These are phyloP conservation scores for Ptiloglossa arizonensis DNA, from an alignment of 1,140 invertebrate species.

Conservation along the genomic window DNA sequence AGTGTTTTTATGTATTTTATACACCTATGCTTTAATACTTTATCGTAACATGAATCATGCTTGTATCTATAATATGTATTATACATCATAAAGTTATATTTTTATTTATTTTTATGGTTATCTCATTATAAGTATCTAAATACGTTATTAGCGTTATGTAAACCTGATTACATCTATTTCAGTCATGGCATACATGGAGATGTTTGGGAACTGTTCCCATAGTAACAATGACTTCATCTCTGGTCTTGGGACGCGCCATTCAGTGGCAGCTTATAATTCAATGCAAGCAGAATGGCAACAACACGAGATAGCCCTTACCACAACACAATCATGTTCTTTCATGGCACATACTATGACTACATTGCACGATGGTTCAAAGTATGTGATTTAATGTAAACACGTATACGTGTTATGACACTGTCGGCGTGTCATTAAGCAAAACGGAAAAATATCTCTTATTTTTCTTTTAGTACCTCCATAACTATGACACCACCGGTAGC, in stretches of 20 bases:
- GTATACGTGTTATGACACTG: not conserved
- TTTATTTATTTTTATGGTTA: constrained; percentile 52
- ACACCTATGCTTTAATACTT: constrained; percentile 55
- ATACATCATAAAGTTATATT: constrained; percentile 35
- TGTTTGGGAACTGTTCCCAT: constrained; percentile 94
- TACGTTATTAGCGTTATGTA: constrained; percentile 25
- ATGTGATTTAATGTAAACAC: constrained; percentile 30
- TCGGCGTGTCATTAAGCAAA: not conserved
- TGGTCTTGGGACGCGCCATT: constrained; percentile 85
- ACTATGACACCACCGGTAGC: constrained; percentile 75
- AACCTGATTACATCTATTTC: constrained; percentile 73
- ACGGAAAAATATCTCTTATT: not conserved
- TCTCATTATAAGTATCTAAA: not conserved
- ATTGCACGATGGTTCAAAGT: constrained; percentile 78
- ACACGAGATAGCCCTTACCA: constrained; percentile 83
- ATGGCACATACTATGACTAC: constrained; percentile 80
- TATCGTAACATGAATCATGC: constrained; percentile 48
- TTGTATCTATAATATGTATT: constrained; percentile 53
- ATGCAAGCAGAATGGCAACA: constrained; percentile 86
- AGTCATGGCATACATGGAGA: constrained; percentile 98
- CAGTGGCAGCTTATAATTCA: constrained; percentile 90
- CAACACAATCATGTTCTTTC: constrained; percentile 85
- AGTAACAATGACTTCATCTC: constrained; percentile 88
- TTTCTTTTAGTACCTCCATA: constrained; percentile 69
- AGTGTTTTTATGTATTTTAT: constrained; percentile 52